Evolutionary conservation across 1,140 invertebrate genomes (phyloP), one percentile per base, ranked within the genome.

Genomic region (Drosophila nasuta): DNA sequence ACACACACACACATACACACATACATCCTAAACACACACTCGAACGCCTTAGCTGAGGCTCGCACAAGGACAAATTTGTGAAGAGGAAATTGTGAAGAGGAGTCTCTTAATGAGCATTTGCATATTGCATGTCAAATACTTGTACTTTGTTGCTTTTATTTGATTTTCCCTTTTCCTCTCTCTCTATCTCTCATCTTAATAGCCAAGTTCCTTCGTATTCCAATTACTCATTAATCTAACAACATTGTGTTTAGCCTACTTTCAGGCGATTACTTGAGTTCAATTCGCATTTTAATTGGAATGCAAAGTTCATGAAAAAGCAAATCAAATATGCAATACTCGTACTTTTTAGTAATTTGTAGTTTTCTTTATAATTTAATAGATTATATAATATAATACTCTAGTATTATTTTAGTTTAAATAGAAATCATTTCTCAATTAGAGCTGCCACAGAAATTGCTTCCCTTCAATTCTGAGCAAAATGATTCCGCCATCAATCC

Each of bases 111-210:
- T 54, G 28, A 15, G 28, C n/a, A 54, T 54, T 54, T 54, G 58
- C 58, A 60, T 60, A 60, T 60, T 45, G 58, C 59, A 33, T 63
- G 46, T 41, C 15, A 57, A 35, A 57, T 38, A 57, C 10, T 57
- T 8, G 33, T 57, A 57, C 33, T 54, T 54, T 54, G 51, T 54
- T 33, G n/a, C 13, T 54, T 54, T 54, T 54, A 54, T 35, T 54
- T 54, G 51, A 15, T 33, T 54, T 43, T 43, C 41, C n/a, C 8
- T 54, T n/a, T n/a, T 54, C 1, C 8, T 3, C 20, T 25, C 20
- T 25, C 20, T 25, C 20, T 25, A 25, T 25, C 20, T 25, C 20
- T 25, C 20, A 25, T 25, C 15, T 33, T 13, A 54, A 33, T 30
- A 54, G 51, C 15, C 51, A 33, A 54, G 51, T 54, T 54, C 30